Evolutionary conservation across 2,797 vertebrate genomes (phyloP), one percentile per base, ranked within the genome.

Genomic region (Gila robusta): DNA sequence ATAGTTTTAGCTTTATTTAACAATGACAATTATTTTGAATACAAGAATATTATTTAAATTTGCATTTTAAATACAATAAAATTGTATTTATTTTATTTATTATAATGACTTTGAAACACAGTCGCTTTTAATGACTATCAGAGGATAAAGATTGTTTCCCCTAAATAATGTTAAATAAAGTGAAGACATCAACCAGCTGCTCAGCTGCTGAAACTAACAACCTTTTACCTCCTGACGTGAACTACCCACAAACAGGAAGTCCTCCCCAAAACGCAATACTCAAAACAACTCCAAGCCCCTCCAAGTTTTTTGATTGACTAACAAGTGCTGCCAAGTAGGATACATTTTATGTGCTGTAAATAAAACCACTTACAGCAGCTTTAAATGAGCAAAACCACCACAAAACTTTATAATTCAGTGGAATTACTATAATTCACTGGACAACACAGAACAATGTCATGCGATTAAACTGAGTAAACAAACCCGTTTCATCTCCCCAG

Each of bases 401-500:
- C 1, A 32, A 35, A 7, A 47, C 32, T 16, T 59, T 14, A 59
- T 17, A 3, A 44, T 35, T 21, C 35, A 12, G 10, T 44, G 10
- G 10, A 17, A 73, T 74, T 26, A 12, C 7, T 72, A 35, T 49
- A 35, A 35, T 64, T 71, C 49, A 56, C 16, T 69, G 10, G 12
- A 44, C 37, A 62, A 12, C 56, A 49, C 28, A 69, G 19, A 81
- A 23, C 39, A 59, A 62, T 62, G 4, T 14, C 10, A 62, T 64
- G 62, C 0, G 4, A 32, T 66, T 66, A 32, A 32, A 66, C 32
- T 17, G 16, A 66, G 1, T 35, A 21, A n/a, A 17, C 78, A 8
- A 79, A 95, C 96, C 95, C 5, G 94, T 96, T 88, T 96, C 95
- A 64, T 96, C 95, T 49, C 95, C 95, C 96, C 95, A 96, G 89